Base-by-base conservation (phyloP, 2,113 vertebrate species). In the Heterocephalus glaber region DNA sequence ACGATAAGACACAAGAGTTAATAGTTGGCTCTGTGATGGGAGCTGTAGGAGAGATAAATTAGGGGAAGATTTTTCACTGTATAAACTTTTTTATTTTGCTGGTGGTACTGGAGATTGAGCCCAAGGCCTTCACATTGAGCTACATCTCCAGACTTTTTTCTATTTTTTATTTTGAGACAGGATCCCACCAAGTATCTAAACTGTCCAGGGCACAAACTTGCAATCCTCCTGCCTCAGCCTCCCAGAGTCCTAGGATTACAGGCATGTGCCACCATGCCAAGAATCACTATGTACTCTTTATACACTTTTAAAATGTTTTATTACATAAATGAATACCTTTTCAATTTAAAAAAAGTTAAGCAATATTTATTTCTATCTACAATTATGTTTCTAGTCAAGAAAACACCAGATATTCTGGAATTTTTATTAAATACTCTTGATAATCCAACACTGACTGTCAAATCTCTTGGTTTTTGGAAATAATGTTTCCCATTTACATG, bases 301-400 rank as follows among this genome's bases (percentile, higher is more conserved):
- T 60, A 84, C 26, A 90, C 66, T 81, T 80, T 86, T 44, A 79
- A 86, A 52, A 72, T 84, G 38, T 63, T 84, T 83, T 30, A 61
- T 65, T 61, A 68, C 8, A 63, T 81, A 72, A 91, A 95, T 65
- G 60, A 16, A 72, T 52, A 95, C 1, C 22, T 89, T 89, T 93
- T 84, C 80, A 86, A n/a, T 88, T 97, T 88, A 86, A 92, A 79
- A 63, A 86, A 81, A 70, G 28, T 66, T 94, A 92, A 87, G 11
- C 38, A 80, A 35, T 66, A 92, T 44, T 93, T 96, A 68, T 92
- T 92, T 90, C 28, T 58, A 44, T 93, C 2, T 65, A 92, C 83
- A 66, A 47, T 26, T 85, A 52, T 52, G 28, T 54, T n/a, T 92
- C 33, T 22, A 92, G 80, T 60, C 9, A 47, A 74, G 49, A 80